Conservation (phyloP, 1,140 invertebrate genomes). For the Drosophila nasuta region DNA sequence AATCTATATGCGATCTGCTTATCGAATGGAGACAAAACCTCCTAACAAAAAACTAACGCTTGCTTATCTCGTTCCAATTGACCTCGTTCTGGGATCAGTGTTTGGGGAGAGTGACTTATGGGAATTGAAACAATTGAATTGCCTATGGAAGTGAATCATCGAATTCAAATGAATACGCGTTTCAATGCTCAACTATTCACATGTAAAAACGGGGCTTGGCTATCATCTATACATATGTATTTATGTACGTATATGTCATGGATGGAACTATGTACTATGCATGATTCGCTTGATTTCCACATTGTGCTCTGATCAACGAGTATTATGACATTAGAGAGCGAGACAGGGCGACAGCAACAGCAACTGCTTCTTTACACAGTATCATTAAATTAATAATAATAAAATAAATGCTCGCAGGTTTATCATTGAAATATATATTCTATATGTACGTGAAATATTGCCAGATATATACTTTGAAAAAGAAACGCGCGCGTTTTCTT, state of each 20-base stretch:
- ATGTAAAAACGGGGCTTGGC: slow-evolving; percentile 55
- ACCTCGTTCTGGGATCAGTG: slow-evolving; percentile 12
- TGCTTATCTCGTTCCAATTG: slow-evolving; percentile 15
- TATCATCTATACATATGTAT: background rate
- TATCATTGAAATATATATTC: background rate
- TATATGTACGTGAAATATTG: slow-evolving; percentile 26
- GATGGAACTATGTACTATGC: background rate
- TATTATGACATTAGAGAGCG: slow-evolving; percentile 4
- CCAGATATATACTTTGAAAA: slow-evolving; percentile 12
- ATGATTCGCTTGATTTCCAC: slow-evolving; percentile 28
- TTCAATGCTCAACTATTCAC: slow-evolving; percentile 33
- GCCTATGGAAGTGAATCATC: slow-evolving; percentile 59
- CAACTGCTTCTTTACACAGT: background rate
- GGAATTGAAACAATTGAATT: slow-evolving; percentile 44
- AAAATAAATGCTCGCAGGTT: background rate
- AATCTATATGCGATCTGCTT: background rate
- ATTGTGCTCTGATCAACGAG: slow-evolving; percentile 25
- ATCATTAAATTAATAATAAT: slow-evolving; percentile 4
- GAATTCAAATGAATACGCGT: slow-evolving; percentile 26
- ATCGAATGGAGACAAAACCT: background rate
- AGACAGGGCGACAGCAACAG: slow-evolving; percentile 8
- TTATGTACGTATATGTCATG: background rate
- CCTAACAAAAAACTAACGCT: slow-evolving; percentile 5
- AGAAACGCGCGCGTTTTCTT: background rate
- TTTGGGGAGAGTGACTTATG: slow-evolving; percentile 18